A percentile compares a stretch with the other conserved stretches of the same genome.
Conservation (phyloP, 2,113 vertebrate genomes). For the Cyanoramphus novaezelandiae region DNA sequence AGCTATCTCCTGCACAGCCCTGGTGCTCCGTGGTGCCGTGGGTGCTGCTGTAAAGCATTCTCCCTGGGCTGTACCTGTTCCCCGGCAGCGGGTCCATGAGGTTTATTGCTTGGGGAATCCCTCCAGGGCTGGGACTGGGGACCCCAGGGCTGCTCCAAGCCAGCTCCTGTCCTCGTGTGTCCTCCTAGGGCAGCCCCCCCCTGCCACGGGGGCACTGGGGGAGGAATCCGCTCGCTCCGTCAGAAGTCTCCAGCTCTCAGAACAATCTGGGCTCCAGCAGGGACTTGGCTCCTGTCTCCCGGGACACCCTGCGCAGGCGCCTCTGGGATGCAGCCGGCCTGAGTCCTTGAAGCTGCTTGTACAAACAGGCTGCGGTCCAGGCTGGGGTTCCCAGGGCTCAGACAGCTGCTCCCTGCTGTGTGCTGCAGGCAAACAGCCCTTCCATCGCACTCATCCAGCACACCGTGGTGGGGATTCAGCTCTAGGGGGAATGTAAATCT, state of each 20-base stretch:
- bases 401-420: not conserved
- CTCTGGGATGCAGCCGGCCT: not conserved
- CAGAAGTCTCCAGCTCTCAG: not conserved
- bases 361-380: not conserved
- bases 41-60: rapidly evolving
- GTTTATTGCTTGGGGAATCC: not conserved
- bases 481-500: not conserved
- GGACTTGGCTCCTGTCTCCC: not conserved
- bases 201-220: rapidly evolving
- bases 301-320: not conserved
- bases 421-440: not conserved
- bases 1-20: not conserved
- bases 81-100: rapidly evolving
- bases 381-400: not conserved
- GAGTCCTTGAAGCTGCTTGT: not conserved
- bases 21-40: rapidly evolving
- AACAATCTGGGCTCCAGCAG: not conserved
- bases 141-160: not conserved
- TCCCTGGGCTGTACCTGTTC: not conserved
- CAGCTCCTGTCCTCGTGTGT: not conserved
- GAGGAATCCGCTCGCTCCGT: not conserved
- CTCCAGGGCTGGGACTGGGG: not conserved
- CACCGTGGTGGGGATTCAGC: not conserved
- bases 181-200: not conserved
- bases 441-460: rapidly evolving